Evolutionary conservation across 2,113 vertebrate genomes (phyloP), one percentile per base, ranked within the genome.

Genomic region (Ciconia boyciana): DNA sequence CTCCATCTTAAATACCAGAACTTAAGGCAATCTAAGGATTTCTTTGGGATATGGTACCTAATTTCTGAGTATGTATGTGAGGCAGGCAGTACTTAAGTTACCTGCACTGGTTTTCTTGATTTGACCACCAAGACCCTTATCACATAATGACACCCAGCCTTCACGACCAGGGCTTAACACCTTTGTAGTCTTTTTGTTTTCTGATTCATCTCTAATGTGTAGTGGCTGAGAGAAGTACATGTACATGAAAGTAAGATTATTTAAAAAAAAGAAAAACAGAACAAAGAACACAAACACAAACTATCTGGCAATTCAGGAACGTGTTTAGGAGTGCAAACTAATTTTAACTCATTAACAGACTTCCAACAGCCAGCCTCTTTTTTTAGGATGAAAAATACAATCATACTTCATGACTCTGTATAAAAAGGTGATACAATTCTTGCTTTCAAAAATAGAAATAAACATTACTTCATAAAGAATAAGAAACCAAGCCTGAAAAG

Each of bases 121-220:
- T 32, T 68, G 17, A 68, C 14, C 6, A 84, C 17, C 11, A 26
- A 36, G 36, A 29, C 34, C n/a, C 29, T 34, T 17, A 22, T 65
- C 9, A 46, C 3, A 16, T 0, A 48, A 25, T 39, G 11, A 55
- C 17, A 77, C 8, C 1, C 32, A 71, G 10, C 12, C 44, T 55
- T 61, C 34, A 18, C 3, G 17, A 39, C 16, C 43, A 55, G 17
- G 10, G n/a, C 7, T 65, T 57, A 60, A 36, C 20, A 52, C 8
- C 46, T 76, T 25, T 11, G 31, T 17, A n/a, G 46, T 48, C 16
- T 49, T 68, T 49, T 16, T 71, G 13, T 34, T 64, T 75, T 41
- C 41, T 41, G 10, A 61, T 71, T 68, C 36, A 51, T 16, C 39
- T 29, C 51, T 60, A n/a, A 22, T 10, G 31, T 2, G 4, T 7